Evolutionary conservation across 1,140 invertebrate species (phyloP), one percentile per base, ranked within the genome.

Genomic region (Micrasema longulum): DNA sequence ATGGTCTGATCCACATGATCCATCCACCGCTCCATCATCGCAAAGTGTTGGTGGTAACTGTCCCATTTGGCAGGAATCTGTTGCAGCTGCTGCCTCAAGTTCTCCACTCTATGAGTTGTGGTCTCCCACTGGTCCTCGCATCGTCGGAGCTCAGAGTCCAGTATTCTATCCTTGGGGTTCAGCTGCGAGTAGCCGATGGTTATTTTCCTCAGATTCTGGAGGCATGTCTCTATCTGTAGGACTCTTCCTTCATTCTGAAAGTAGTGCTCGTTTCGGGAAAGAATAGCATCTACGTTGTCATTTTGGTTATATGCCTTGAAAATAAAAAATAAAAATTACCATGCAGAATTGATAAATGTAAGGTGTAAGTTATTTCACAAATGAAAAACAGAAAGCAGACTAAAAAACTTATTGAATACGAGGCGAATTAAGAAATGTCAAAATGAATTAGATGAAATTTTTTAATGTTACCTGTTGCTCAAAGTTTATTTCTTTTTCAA

Each of bases 41-140:
- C 86, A 78, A 95, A 95, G 87, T 91, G 95, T 48, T 89, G 81
- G 81, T 91, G 90, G 77, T 97, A 97, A 7, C 90, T 88, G 65
- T 92, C 90, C 96, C 95, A 97, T 79, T 96, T 92, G 63, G 95
- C 92, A 3, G 95, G 95, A 72, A 97, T 92, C 80, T 95, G 91
- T 76, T 95, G 91, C 35, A 97, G 81, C 70, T 95, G 92, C 67
- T 91, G 85, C 48, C 89, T 87, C 67, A 96, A 87, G 68, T 87
- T 84, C 75, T 94, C 91, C 14, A 96, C 86, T 78, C 89, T 89
- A 9, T 88, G 84, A 18, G 89, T 88, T 0, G 93, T 85, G 47
- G 87, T 86, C 55, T 92, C 87, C 93, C 93, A 97, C 66, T 91
- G 85, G 31, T 89, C 84, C 78, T 91, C 87, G 52, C 92, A 91